phyloP scores from a whole-genome alignment of 2,113 vertebrate species.

The Callopanchax toddi region DNA sequence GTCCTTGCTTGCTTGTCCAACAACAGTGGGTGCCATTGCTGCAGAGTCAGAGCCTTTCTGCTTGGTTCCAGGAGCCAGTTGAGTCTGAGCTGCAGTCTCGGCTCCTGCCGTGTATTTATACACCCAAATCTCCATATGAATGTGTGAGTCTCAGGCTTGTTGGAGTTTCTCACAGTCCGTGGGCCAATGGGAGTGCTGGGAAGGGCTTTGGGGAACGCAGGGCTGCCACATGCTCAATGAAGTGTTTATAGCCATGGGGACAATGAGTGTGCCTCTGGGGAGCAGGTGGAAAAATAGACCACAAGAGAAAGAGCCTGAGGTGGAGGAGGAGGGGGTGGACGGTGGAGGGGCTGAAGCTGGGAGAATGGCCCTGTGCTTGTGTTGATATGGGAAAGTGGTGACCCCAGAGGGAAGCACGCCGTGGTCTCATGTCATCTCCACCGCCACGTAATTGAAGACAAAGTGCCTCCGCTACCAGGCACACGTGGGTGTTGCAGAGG shows the following conservation, averaged over 20 bases:
- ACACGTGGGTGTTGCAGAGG: conserved; percentile 71
- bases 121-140: conserved; percentile 76
- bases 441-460: conserved; percentile 68
- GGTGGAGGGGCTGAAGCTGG: conserved; percentile 23
- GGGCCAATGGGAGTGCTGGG: conserved; percentile 74
- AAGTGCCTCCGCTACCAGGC: conserved; percentile 72
- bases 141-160: conserved; percentile 76
- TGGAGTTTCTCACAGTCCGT: conserved; percentile 78
- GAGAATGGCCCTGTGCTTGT: conserved; percentile 67
- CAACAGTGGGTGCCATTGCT: conserved; percentile 77
- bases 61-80: conserved; percentile 60
- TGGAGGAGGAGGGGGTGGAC: conserved; percentile 24
- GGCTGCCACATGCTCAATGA: conserved; percentile 81
- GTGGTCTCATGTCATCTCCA: conserved; percentile 67
- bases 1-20: conserved; percentile 63
- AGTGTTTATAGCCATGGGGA: conserved; percentile 77
- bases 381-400: conserved; percentile 82
- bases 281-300: conserved; percentile 81
- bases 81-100: conserved; percentile 66
- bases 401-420: conserved; percentile 73
- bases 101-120: conserved; percentile 74
- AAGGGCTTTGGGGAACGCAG: conserved; percentile 74
- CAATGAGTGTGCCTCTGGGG: conserved; percentile 76
- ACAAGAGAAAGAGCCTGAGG: conserved; percentile 56
- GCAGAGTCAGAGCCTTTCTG: conserved; percentile 48